Evolutionary conservation across 2,113 vertebrate genomes (phyloP).

Genomic region (Muscicapa adusta): DNA sequence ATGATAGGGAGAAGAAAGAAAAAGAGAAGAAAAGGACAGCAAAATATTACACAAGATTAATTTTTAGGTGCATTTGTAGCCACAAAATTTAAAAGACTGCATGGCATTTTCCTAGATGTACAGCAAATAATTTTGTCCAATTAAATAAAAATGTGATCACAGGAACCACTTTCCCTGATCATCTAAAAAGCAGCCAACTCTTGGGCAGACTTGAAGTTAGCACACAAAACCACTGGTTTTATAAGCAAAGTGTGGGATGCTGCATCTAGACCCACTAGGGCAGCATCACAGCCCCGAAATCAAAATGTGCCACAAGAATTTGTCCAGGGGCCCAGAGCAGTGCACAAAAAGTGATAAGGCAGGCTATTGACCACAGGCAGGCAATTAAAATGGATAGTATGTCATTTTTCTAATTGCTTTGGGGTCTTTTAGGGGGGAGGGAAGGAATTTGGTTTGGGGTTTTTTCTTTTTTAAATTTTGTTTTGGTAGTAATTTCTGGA

Average conservation of each 20-base stretch:
- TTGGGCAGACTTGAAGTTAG: background rate
- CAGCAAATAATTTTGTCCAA: background rate
- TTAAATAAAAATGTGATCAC: background rate
- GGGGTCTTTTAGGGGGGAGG: accelerated
- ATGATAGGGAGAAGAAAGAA: background rate
- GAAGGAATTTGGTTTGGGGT: no score
- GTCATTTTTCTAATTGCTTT: background rate
- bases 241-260: background rate
- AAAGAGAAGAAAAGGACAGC: background rate
- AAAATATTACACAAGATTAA: background rate
- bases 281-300: background rate
- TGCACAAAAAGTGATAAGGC: background rate
- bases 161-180: background rate
- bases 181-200: background rate
- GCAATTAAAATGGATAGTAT: background rate
- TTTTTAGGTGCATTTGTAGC: background rate
- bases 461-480: background rate
- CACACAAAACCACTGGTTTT: background rate
- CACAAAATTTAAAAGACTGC: background rate
- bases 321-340: background rate
- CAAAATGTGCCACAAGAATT: background rate
- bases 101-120: background rate
- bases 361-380: background rate
- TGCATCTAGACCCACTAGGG: background rate
- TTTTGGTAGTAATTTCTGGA: background rate